Base-by-base conservation (phyloP, 2,113 vertebrate genomes). In the Otocyon megalotis region DNA sequence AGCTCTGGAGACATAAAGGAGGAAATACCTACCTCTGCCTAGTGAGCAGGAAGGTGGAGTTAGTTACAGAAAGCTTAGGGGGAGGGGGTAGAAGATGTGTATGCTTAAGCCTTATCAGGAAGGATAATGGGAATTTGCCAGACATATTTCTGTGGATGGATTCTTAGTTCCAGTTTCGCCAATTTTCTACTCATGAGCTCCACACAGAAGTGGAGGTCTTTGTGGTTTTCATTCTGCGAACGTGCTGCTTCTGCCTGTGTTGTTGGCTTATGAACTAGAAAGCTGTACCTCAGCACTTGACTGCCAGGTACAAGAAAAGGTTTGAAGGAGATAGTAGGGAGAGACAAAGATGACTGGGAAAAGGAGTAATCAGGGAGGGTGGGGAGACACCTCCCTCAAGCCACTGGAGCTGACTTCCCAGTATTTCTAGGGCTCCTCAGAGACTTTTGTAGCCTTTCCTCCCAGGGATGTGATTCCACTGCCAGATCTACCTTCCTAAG, bases 401-500 rank as follows among this genome's bases (percentile, higher is more conserved):
- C 65, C 56, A 17, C 15, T 76, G 50, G 63, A 69, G 35, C 48
- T 85, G 35, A 76, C 79, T 89, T 35, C 17, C 65, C 48, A 37
- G 4, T 90, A 90, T 48, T 84, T n/a, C 50, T 71, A 69, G 65
- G 54, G 14, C 90, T 62, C 19, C 65, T 79, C 17, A 37, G 71
- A 53, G 90, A 35, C 37, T 84, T 54, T 37, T 24, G 2, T 48
- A 87, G 8, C 77, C 26, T 83, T 80, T 94, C 85, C 9, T 93
- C 37, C 56, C 77, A n/a, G 87, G 91, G 35, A 32, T 83, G 62
- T 88, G 60, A 82, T n/a, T 56, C 35, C n/a, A 35, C n/a, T 58
- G 65, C 48, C 69, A 88, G 53, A 56, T 72, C 60, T 43, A 0
- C 85, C 88, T 90, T 95, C 71, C 62, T 97, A 92, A 82, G 93